Evolutionary conservation across 2,113 vertebrate species (phyloP).

Genomic region (Noctilio leporinus): DNA sequence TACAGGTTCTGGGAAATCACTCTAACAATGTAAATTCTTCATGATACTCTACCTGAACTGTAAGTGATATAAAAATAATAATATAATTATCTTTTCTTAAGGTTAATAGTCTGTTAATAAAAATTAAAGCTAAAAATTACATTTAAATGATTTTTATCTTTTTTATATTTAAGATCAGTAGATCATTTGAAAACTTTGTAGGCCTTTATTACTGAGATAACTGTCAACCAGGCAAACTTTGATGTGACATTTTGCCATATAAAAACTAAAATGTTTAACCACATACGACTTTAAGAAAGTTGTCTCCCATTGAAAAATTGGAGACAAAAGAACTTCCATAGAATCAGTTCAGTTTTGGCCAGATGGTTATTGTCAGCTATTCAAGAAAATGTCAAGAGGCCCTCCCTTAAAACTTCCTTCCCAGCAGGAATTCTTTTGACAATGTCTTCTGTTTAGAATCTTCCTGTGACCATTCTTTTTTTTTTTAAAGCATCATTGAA

Average conservation of each 20-base stretch:
- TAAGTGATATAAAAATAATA: neutral
- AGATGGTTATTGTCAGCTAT: conserved; percentile 29
- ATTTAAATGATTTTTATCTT: neutral
- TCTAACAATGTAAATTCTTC: neutral
- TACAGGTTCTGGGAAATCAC: neutral
- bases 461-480: conserved; percentile 64
- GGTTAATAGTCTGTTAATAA: neutral
- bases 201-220: neutral
- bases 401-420: conserved; percentile 75
- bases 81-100: neutral
- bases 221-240: neutral
- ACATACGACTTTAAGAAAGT: conserved; percentile 16
- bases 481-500: neutral
- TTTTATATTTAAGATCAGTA: conserved; percentile 1
- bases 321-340: conserved; percentile 56
- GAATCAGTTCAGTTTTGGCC: neutral
- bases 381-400: conserved; percentile 62
- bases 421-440: conserved; percentile 73
- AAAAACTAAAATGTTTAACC: neutral
- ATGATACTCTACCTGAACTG: neutral
- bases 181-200: neutral
- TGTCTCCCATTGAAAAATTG: conserved; percentile 18
- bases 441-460: conserved; percentile 68
- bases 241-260: neutral
- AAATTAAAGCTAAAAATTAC: conserved; percentile 1